Base-by-base conservation (phyloP, 1,140 invertebrate genomes). In the Saccostrea echinata region DNA sequence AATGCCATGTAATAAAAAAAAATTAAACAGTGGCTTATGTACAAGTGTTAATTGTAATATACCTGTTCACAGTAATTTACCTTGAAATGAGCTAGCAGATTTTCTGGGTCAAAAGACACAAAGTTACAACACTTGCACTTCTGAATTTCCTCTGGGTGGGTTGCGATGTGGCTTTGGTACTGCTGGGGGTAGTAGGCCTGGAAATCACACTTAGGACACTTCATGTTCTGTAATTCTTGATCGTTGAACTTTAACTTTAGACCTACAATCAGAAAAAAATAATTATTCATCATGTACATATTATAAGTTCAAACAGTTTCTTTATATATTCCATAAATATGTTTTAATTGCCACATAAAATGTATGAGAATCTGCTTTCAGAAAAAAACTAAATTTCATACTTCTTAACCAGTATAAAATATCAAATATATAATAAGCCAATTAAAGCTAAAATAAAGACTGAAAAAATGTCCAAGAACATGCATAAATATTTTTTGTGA, bases 51-150 rank as follows among this genome's bases (percentile, higher is more conserved):
- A 43, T 43, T 43, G 1, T 43, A 43, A 43, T 43, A 8, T 43
- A 43, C 43, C 1, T 43, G 43, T 43, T 30, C 27, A 71, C 2
- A 30, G 11, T 27, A 24, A n/a, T 68, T 86, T 89, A 95, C 95
- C 92, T 94, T 95, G 89, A 93, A 95, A 88, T 95, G 95, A 30
- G 89, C 52, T 0, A 94, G 84, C 9, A 95, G 88, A 68, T 93
- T 93, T 30, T 94, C 91, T 52, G 93, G 92, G 53, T 93, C 91
- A 81, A 95, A 93, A 12, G 92, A 91, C 76, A 92, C 84, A 90
- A 90, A 95, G 76, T 90, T 92, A 90, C 94, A 95, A 87, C 93
- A 95, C 92, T 94, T 95, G 89, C 94, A 95, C 88, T 93, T 93
- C 35, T 93, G 89, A 35, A 93, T 92, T 86, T 93, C 92, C 21